Evolutionary conservation across 2,797 vertebrate species (phyloP), one percentile per base, ranked within the genome.

Genomic region (Malacoraja senta): DNA sequence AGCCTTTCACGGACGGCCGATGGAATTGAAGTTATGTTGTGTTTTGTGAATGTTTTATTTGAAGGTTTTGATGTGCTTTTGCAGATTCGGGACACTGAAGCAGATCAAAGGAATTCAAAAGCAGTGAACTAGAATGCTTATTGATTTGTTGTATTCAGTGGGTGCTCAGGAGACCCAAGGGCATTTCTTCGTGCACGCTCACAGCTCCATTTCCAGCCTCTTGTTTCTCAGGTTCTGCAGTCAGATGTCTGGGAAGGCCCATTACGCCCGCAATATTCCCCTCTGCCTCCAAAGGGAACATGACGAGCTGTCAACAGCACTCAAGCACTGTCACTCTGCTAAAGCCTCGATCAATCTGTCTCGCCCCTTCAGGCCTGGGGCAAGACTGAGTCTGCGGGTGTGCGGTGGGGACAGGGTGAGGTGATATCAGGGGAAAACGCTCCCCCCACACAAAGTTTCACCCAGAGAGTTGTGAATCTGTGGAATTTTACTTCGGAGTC

Each of bases 51-150:
- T 44, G 35, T 44, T 74, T 53, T 72, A 44, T n/a, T 76, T 53
- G 24, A 58, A 92, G 24, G 90, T 92, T 92, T 74, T 76, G 71
- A 74, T 58, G 90, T 88, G 84, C 8, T 35, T 68, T 19, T 68
- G 63, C 2, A 68, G 38, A 32, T 68, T 71, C 21, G 1, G 53
- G 68, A 29, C 68, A 74, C 71, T 13, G 24, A n/a, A 76, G 24
- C 7, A 53, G 90, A 74, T 76, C 71, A 92, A 92, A 92, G 65
- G 71, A 92, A 38, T 92, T 92, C 44, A 92, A 91, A 76, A 15
- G 90, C 35, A 76, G 90, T 53, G 38, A 76, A 29, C 71, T 53
- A 38, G 68, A 76, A 76, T 76, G 72, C 72, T 92, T 92, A 92
- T 76, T 44, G 90, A 92, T 92, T 92, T 53, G 68, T 53, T 53